Evolutionary conservation across 1,140 invertebrate genomes (phyloP).

Genomic region (Heliothis virescens): DNA sequence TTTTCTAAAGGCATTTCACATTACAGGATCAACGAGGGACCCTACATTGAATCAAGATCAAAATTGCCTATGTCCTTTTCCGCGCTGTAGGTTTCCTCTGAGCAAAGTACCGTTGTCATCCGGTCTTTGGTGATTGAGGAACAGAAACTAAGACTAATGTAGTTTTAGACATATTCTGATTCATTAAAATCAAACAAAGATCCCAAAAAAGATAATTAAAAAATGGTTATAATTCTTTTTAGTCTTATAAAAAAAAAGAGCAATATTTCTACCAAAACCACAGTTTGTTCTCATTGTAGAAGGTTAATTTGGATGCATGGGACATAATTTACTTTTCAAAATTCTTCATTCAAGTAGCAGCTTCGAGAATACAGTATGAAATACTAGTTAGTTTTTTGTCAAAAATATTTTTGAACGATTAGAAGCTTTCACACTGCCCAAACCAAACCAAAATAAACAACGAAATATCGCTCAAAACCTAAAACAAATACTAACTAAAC

Average conservation of each 20-base stretch:
- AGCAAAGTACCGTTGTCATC: conserved; percentile 29
- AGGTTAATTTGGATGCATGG: too few relatives aligned
- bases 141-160: neutral
- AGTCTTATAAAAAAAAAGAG: too few relatives aligned
- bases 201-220: too few relatives aligned
- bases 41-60: conserved; percentile 38
- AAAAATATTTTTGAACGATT: neutral
- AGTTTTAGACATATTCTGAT: neutral
- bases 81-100: conserved; percentile 37
- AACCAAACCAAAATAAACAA: neutral
- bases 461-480: neutral
- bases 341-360: too few relatives aligned
- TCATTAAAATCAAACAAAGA: too few relatives aligned
- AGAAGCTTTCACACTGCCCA: neutral
- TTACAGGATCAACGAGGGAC: conserved; percentile 6
- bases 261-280: too few relatives aligned
- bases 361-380: too few relatives aligned
- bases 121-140: neutral
- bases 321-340: too few relatives aligned
- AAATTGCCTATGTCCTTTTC: conserved; percentile 47
- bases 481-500: neutral
- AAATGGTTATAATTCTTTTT: too few relatives aligned
- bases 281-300: too few relatives aligned
- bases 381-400: too few relatives aligned
- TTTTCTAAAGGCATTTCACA: conserved; percentile 22